Evolutionary conservation across 2,113 vertebrate genomes (phyloP), one percentile per base, ranked within the genome.

Genomic region (Mormoops blainvillei): DNA sequence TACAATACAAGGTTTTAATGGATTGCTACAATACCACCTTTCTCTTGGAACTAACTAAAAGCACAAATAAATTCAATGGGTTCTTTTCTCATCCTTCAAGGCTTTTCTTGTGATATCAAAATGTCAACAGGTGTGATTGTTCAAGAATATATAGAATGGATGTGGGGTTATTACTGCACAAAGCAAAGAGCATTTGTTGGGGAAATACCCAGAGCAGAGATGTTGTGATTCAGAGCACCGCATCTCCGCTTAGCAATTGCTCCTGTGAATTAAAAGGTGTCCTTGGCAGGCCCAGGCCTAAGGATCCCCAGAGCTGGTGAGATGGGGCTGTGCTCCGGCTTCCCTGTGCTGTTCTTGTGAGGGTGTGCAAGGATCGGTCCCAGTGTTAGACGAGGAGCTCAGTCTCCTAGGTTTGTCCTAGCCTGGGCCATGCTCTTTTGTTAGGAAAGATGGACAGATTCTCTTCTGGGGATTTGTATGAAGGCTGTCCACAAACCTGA

Each of bases 81-180:
- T 78, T 87, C 74, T 87, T 61, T 54, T 89, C 31, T 56, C 68
- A 38, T 50, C 68, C 58, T 89, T 91, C 78, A 81, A 31, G 58
- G 89, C 38, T 96, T 96, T 96, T 96, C 88, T 89, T 87, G 56
- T 81, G 86, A 71, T 48, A 52, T 1, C 65, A 56, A 89, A 97
- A 70, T 96, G 94, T 95, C 97, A 98, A 98, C 95, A 97, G 95
- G 97, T 97, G 76, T 71, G 45, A 89, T 92, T 87, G 33, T 89
- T 92, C 67, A 70, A 73, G 68, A 58, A 61, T 36, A 67, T 38
- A 36, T 7, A n/a, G 33, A 26, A 68, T 26, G 48, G 48, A n/a
- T 71, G 20, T 95, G n/a, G 71, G 74, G 65, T 95, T 80, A 77
- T 54, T 78, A 58, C 38, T 48, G 67, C 28, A 28, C 2, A 71